Percentiles rank a stretch among this genome's conserved stretches.
Evolutionary conservation across 2,888 invertebrate species (phyloP).

Genomic region (Stenotaenia linearis): DNA sequence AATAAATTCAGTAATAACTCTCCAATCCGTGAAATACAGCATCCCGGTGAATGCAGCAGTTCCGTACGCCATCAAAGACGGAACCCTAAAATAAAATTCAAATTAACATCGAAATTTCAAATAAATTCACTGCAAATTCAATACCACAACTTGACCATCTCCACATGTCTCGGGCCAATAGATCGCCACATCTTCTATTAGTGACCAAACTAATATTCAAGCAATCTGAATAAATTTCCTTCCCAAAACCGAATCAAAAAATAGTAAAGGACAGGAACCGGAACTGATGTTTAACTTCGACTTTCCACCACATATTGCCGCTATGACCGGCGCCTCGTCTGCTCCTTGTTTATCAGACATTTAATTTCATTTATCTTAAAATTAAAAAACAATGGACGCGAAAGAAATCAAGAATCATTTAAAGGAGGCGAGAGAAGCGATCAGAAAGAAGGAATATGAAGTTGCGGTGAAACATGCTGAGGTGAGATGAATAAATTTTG

Average conservation of each 20-base stretch:
- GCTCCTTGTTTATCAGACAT: no score
- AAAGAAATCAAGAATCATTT: constrained; percentile 64
- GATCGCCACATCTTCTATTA: not conserved
- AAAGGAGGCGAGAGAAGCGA: constrained; percentile 75
- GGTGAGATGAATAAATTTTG: constrained; percentile 42
- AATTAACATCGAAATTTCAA: not conserved
- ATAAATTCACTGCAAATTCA: no score
- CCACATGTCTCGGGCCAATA: not conserved
- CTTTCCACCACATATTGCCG: not conserved
- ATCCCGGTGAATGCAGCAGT: constrained; percentile 42
- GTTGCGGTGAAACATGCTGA: constrained; percentile 72
- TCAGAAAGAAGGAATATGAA: constrained; percentile 67
- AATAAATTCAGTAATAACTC: constrained; percentile 61
- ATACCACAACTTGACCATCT: not conserved
- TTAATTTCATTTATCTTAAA: no score
- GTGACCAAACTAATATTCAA: no score
- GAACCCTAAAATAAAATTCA: not conserved
- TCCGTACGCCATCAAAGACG: not conserved
- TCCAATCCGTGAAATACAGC: constrained; percentile 73
- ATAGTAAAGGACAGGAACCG: no score
- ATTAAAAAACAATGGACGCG: constrained; percentile 50
- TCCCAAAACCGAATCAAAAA: no score
- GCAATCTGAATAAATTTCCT: no score
- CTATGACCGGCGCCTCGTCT: not conserved
- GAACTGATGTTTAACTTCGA: not conserved